phyloP scores from a whole-genome alignment of 2,888 invertebrate genomes.

The Spialia ferax region DNA sequence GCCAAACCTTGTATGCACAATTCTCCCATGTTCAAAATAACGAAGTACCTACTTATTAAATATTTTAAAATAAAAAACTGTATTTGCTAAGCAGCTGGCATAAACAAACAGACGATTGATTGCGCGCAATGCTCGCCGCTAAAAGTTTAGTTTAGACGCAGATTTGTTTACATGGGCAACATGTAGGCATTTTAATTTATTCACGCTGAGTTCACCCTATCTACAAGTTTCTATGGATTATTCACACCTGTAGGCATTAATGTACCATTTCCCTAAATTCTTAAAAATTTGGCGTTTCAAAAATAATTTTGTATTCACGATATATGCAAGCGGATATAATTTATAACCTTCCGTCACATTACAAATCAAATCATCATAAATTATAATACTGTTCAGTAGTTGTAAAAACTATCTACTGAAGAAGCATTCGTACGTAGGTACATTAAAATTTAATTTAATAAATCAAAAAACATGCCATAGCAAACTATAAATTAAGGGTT shows the following conservation, averaged over 20 bases:
- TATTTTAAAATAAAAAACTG: constrained; percentile 31
- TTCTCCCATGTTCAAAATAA: background rate
- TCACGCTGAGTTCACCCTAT: constrained; percentile 40
- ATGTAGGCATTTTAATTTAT: constrained; percentile 38
- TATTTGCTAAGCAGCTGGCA: constrained; percentile 42
- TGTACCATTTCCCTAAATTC: too few relatives aligned
- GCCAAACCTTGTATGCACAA: background rate
- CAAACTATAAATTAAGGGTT: background rate
- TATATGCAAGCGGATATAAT: background rate
- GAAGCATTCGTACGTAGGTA: too few relatives aligned
- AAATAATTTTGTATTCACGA: constrained; percentile 50
- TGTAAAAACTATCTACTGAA: background rate
- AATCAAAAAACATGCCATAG: background rate
- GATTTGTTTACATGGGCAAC: constrained; percentile 45
- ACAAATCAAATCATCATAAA: background rate
- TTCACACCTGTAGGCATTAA: constrained; percentile 63
- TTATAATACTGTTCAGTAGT: background rate
- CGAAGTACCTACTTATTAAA: background rate
- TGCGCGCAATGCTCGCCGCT: constrained; percentile 53
- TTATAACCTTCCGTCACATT: background rate
- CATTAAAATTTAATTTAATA: background rate
- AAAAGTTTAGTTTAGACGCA: constrained; percentile 38
- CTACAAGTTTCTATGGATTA: constrained; percentile 52
- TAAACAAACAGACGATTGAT: constrained; percentile 60
- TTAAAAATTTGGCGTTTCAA: constrained; percentile 46